Evolutionary conservation across 2,113 vertebrate genomes (phyloP), one percentile per base, ranked within the genome.

Genomic region (Cathartes aura): DNA sequence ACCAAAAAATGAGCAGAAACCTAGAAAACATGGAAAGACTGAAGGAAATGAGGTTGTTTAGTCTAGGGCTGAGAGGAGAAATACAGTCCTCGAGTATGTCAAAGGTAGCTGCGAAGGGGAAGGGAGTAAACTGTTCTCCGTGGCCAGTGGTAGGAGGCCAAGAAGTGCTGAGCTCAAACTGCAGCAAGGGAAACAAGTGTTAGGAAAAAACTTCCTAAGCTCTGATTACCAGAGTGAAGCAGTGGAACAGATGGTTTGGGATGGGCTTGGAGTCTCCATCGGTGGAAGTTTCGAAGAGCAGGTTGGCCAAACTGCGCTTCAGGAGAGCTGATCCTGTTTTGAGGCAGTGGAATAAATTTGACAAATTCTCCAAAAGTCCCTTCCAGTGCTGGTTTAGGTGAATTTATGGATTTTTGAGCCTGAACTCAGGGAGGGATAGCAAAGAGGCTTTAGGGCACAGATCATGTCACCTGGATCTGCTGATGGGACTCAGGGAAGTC

Each of bases 331-430:
- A 53, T 59, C 84, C 68, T 73, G 4, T 59, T 91, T 30, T 92
- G 70, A 93, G 66, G 78, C 76, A 87, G 73, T 87, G 97, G 94
- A 96, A 97, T 87, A 95, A 89, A 89, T 75, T 27, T 50, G 55
- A 89, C 75, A 78, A 53, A 42, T 93, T 96, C 94, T 96, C 89
- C 83, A 29, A 2, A 91, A 68, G 38, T 78, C 86, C 56, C 22
- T 91, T 92, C 87, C 87, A 67, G 47, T 15, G 11, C 47, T 94
- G n/a, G 12, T 45, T 67, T 79, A 53, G 64, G 47, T 82, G 56
- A 71, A 67, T 84, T 82, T 43, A 59, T 43, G 72, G 45, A 34
- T 91, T 89, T 91, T 91, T 78, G 48, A 95, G 60, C 43, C 70
- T 88, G 40, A 23, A 50, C 9, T 13, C 10, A 7, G 27, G 16